These are phyloP conservation scores for Ecliptopera silaceata DNA, from an alignment of 2,888 invertebrate genomes.

Conservation along the genomic window DNA sequence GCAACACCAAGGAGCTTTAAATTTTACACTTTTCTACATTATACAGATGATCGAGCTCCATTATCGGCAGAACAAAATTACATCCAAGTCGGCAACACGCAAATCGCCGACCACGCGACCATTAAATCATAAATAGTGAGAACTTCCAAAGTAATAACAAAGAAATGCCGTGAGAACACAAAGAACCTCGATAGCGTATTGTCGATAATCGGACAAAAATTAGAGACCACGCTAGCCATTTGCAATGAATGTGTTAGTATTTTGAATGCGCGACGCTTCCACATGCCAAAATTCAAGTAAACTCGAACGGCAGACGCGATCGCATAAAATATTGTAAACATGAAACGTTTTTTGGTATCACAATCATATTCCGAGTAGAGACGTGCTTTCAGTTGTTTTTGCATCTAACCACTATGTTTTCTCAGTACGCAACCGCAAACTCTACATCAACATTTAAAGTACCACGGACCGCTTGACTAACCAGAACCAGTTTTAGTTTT, in stretches of 20 bases:
- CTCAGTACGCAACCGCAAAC: constrained; percentile 6
- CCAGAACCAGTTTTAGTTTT: constrained; percentile 8
- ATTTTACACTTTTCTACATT: constrained; percentile 54
- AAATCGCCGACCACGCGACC: constrained; percentile 42
- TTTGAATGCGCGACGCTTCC: constrained; percentile 33
- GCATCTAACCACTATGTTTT: constrained; percentile 10
- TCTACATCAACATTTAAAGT: constrained; percentile 8
- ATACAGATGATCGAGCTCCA: constrained; percentile 49
- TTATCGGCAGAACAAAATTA: constrained; percentile 62
- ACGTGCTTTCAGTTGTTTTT: constrained; percentile 28
- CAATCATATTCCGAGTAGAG: constrained; percentile 24
- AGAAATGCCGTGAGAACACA: neutral
- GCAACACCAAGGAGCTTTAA: constrained; percentile 45
- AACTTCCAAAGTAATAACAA: constrained; percentile 15
- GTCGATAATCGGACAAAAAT: constrained; percentile 28
- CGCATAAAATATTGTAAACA: constrained; percentile 20
- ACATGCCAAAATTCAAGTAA: constrained; percentile 32
- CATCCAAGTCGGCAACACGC: constrained; percentile 60
- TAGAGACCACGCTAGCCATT: constrained; percentile 22
- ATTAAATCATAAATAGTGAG: constrained; percentile 35
- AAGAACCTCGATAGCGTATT: neutral
- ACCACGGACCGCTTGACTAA: neutral
- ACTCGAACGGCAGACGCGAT: constrained; percentile 25
- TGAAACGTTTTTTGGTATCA: constrained; percentile 30
- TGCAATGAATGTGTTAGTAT: constrained; percentile 28